Conservation (phyloP, 1,140 invertebrate genomes). For the Littorina saxatilis region DNA sequence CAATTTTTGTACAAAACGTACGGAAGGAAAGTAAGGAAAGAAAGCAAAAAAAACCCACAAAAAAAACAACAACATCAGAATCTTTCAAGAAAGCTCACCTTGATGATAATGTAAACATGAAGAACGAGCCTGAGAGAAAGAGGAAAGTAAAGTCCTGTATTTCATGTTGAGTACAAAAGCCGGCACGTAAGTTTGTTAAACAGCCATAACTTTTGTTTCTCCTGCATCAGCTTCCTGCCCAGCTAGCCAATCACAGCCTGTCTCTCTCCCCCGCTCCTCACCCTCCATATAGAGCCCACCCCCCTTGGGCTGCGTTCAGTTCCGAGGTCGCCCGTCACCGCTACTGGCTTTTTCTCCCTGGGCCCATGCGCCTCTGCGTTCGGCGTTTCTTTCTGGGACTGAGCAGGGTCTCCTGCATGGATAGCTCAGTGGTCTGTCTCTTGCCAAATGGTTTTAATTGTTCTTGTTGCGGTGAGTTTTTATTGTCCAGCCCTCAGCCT, state of each 20-base stretch:
- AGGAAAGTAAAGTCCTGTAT: conserved; percentile 34
- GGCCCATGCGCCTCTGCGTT: no score
- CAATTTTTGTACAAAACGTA: no score
- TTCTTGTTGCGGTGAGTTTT: no score
- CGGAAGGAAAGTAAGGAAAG: no score
- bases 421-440: no score
- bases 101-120: conserved; percentile 11
- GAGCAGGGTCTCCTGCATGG: no score
- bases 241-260: neutral
- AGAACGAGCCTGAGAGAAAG: conserved; percentile 26
- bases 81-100: conserved; percentile 11
- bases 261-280: neutral
- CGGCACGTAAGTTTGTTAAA: conserved; percentile 25
- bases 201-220: conserved; percentile 31
- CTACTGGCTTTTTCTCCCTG: no score
- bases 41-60: no score
- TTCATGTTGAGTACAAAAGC: conserved; percentile 19
- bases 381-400: no score
- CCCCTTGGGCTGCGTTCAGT: neutral
- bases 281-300: conserved; percentile 1
- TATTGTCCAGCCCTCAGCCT: neutral
- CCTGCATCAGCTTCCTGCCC: neutral
- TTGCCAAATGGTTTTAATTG: no score
- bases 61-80: no score
- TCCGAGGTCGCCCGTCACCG: no score